These are phyloP conservation scores for Corynorhinus townsendii DNA, from an alignment of 2,113 vertebrate species.

Conservation along the genomic window DNA sequence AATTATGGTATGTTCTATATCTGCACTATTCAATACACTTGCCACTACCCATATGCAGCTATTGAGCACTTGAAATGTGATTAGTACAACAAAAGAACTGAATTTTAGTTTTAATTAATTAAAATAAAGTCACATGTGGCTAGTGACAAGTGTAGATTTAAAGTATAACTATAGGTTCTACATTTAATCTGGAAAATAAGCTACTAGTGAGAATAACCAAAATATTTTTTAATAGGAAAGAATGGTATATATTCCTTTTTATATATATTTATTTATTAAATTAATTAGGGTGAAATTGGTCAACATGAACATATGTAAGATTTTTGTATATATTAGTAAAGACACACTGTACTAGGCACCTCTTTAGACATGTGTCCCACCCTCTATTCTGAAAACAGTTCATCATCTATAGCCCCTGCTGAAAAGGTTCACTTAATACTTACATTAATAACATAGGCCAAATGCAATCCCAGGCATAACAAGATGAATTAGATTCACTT, in stretches of 20 bases:
- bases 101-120: slow-evolving; percentile 13
- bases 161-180: background rate
- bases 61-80: background rate
- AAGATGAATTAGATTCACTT: background rate
- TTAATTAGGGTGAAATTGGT: too few species aligned
- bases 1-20: background rate
- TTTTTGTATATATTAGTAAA: background rate
- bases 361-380: background rate
- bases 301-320: background rate
- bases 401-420: background rate
- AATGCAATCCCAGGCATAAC: background rate
- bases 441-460: slow-evolving; percentile 6
- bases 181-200: background rate
- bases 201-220: background rate
- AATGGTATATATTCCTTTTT: background rate
- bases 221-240: background rate
- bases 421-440: background rate
- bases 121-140: background rate
- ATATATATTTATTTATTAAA: too few species aligned
- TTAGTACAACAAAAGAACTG: background rate
- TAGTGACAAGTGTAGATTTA: background rate
- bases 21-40: background rate
- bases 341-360: background rate
- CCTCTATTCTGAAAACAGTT: background rate
- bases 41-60: background rate